Base-by-base conservation (phyloP, 2,797 vertebrate species). In the Halcyon smyrnensis region DNA sequence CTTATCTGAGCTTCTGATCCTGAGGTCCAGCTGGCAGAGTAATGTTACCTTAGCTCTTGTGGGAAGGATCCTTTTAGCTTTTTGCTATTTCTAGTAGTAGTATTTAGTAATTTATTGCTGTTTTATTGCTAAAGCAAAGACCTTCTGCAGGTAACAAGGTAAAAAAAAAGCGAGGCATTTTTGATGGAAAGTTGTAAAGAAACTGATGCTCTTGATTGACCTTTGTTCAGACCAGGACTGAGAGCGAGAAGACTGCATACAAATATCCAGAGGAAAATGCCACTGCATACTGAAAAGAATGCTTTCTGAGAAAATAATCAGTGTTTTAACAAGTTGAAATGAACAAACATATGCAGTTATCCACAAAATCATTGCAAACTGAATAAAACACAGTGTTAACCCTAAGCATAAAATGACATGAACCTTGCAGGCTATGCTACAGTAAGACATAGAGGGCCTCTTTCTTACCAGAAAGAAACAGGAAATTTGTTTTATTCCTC, bases 341-440 rank as follows among this genome's bases (percentile, higher is more conserved):
- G 67, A 71, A 86, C 59, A 78, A 71, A 84, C 63, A 80, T 25
- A 60, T 69, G 76, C 32, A 3, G 67, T 92, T 95, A 95, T 95
- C 67, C 78, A 74, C 69, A 69, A 65, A 75, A 41, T 24, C 57
- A 93, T 53, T 92, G 84, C 67, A 95, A 96, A 97, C 53, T 78
- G 36, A 95, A 30, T 51, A 84, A 83, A 83, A 60, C 37, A n/a
- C 37, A n/a, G 11, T 73, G 15, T 46, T 53, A 32, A 21, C 32
- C 41, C 9, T 39, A 17, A 53, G 3, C 9, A 8, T 30, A 63
- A 74, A 60, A 46, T 17, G n/a, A 41, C n/a, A 50, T 48, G 53
- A 5, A 48, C 43, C 34, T 71, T 93, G 43, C 30, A 73, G 54
- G n/a, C 8, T 89, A 9, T 59, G 20, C 32, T 71, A 9, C 8